Evolutionary conservation across 2,113 vertebrate species (phyloP).

Genomic region (Merops nubicus): DNA sequence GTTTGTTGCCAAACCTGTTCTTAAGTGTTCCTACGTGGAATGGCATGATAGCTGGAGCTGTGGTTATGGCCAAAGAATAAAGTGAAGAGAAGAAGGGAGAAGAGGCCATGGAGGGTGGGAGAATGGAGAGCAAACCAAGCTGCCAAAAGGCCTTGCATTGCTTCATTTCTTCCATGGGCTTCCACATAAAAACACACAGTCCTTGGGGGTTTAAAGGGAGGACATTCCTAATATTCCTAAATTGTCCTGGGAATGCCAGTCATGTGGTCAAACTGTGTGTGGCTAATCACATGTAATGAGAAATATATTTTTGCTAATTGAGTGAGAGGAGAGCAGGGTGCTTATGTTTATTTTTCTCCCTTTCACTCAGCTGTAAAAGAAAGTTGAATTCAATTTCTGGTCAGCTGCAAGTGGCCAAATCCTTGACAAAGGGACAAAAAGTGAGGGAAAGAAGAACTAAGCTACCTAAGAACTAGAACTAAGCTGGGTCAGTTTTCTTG

Average conservation of each 20-base stretch:
- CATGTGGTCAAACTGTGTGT: neutral
- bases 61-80: neutral
- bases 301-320: neutral
- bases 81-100: neutral
- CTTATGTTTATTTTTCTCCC: neutral
- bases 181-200: neutral
- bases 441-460: neutral
- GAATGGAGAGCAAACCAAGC: neutral
- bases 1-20: neutral
- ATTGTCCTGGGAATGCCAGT: neutral
- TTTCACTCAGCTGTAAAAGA: neutral
- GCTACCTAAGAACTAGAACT: no score
- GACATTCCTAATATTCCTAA: constrained; percentile 25
- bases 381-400: neutral
- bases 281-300: neutral
- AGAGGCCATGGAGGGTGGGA: neutral
- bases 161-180: neutral
- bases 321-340: neutral
- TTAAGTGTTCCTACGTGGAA: neutral
- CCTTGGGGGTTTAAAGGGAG: constrained; percentile 5
- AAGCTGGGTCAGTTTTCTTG: neutral
- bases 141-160: neutral
- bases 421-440: neutral
- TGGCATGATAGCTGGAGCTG: neutral
- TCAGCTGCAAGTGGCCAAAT: neutral